Evolutionary conservation across 1,140 invertebrate species (phyloP), one percentile per base, ranked within the genome.

Genomic region (Cataglyphis hispanica): DNA sequence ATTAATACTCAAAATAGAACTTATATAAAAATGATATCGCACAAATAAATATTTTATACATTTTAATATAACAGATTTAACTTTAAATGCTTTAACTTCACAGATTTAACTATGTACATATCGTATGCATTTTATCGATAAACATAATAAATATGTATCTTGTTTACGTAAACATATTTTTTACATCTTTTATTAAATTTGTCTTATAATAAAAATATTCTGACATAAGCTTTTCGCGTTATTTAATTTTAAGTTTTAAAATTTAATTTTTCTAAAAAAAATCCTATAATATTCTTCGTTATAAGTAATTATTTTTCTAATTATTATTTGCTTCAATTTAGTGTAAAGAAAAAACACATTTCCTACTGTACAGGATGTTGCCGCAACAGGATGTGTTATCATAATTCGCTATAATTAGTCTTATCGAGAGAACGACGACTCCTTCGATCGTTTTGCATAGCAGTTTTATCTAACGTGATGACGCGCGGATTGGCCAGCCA

Each of bases 391-490:
- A 81, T 58, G 53, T 60, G 53, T 60, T 72, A 81, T 11, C 31
- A 43, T 81, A 72, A 72, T 60, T 31, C 19, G 69, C 22, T 72
- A 22, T 72, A 72, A 81, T 81, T 72, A 58, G 25, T 5, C 13
- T 83, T 83, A 60, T 83, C 37, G 13, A 34, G n/a, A 46, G 25
- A 43, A 70, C 77, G 75, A 77, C 60, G 46, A 60, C 27, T 81
- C n/a, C 34, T 56, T 56, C 19, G 25, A 1, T 2, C 10, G 34
- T 58, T 72, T 72, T 61, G 50, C 78, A 72, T 72, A 81, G 46
- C 43, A 50, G 25, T 83, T 83, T 81, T 81, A 81, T 81, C 66
- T 72, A 81, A 56, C 25, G 50, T 43, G 34, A 43, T 60, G 78
- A 72, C 8, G 27, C 53, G 78, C 53, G 56, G 78, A 72, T 72